These are phyloP conservation scores for Noctua janthe DNA, from an alignment of 2,888 invertebrate genomes.

Conservation along the genomic window DNA sequence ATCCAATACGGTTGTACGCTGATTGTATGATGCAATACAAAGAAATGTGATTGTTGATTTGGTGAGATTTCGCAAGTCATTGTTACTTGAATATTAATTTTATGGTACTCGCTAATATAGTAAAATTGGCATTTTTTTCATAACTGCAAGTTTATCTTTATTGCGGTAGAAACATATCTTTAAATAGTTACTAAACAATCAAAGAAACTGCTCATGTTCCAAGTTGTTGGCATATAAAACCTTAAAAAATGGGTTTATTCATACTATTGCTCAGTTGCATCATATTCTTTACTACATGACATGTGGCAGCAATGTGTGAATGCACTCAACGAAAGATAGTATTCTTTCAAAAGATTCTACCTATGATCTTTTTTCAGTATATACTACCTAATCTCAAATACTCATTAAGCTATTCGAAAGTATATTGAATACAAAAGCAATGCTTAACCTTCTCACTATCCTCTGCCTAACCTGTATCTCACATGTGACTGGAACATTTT, in stretches of 20 bases:
- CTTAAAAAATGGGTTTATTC: neutral
- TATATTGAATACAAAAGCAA: neutral
- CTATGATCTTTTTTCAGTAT: neutral
- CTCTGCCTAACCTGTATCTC: neutral
- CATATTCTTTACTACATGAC: slow-evolving; percentile 7
- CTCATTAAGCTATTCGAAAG: neutral
- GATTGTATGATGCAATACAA: slow-evolving; percentile 75
- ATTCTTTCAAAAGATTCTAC: neutral
- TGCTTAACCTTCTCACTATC: neutral
- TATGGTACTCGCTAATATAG: neutral
- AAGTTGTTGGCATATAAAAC: slow-evolving; percentile 12
- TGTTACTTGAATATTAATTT: slow-evolving; percentile 14
- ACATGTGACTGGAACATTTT: slow-evolving; percentile 16
- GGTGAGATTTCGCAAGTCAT: slow-evolving; percentile 46
- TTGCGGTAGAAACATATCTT: neutral
- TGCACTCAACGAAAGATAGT: neutral
- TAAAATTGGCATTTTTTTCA: neutral
- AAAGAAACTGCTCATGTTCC: neutral
- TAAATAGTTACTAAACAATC: slow-evolving; percentile 1
- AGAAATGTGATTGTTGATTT: slow-evolving; percentile 61
- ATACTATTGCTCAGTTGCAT: slow-evolving; percentile 18
- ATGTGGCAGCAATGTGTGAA: neutral
- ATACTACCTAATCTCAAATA: neutral
- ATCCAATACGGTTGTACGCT: slow-evolving; percentile 66
- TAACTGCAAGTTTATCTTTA: neutral